Percentiles rank a stretch among this genome's conserved stretches.
Conservation (phyloP, 1,140 invertebrate species). For the Drosophila prosaltans region DNA sequence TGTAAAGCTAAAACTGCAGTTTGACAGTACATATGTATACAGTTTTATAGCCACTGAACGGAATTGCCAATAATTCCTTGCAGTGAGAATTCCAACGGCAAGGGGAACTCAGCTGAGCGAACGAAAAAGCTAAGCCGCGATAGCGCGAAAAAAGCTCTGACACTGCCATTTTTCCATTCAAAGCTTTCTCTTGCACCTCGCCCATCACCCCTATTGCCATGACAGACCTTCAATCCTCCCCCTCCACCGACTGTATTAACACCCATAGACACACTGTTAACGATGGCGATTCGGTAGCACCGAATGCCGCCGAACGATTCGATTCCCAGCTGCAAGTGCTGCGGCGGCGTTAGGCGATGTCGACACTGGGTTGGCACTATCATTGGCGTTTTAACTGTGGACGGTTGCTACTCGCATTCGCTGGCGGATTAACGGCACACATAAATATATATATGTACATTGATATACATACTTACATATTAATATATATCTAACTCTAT, state of each 20-base stretch:
- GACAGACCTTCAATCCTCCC: not conserved
- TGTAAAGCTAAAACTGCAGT: not conserved
- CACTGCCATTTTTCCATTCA: conserved; percentile 14
- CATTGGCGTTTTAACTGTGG: conserved; percentile 83
- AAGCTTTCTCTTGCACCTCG: conserved; percentile 8
- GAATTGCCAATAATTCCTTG: conserved; percentile 41
- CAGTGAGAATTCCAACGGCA: conserved; percentile 15
- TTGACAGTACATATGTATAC: not conserved
- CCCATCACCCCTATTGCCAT: not conserved
- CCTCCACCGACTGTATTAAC: not conserved
- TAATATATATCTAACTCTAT: conserved; percentile 14
- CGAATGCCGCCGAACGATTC: conserved; percentile 32
- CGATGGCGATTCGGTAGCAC: conserved; percentile 6
- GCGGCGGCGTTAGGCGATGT: conserved; percentile 33
- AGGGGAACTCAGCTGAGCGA: conserved; percentile 10
- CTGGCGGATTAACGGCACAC: conserved; percentile 76
- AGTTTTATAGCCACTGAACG: conserved; percentile 37
- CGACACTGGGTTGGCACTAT: conserved; percentile 63
- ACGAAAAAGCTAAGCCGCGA: not conserved
- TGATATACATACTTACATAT: conserved; percentile 48
- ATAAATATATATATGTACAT: conserved; percentile 52
- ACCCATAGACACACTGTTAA: conserved; percentile 2
- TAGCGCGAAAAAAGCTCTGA: conserved; percentile 13
- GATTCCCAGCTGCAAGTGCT: conserved; percentile 50
- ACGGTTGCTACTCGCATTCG: conserved; percentile 81